phyloP scores from a whole-genome alignment of 2,797 vertebrate genomes.

The Buceros bicornis region DNA sequence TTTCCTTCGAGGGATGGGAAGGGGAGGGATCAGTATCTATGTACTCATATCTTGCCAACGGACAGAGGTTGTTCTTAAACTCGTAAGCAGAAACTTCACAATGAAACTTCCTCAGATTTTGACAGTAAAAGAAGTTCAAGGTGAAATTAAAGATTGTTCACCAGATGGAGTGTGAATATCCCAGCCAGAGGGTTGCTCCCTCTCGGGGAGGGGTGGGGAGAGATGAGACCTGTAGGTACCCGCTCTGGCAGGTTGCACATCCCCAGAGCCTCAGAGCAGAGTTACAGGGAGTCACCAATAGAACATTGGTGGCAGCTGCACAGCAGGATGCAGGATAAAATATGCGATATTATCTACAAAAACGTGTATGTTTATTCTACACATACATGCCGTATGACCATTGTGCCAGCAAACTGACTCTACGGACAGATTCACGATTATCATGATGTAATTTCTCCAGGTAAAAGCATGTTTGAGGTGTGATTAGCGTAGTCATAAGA shows the following conservation, averaged over 20 bases:
- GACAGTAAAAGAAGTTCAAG: neutral
- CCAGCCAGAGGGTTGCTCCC: neutral
- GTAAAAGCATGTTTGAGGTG: neutral
- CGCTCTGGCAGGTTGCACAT: neutral
- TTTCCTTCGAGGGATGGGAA: neutral
- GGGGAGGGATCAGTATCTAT: neutral
- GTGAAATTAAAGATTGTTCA: neutral
- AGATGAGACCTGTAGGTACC: neutral
- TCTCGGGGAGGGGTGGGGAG: no score
- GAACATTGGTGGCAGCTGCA: no score
- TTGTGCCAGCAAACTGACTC: neutral
- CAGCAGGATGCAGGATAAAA: neutral
- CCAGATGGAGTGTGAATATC: accelerated
- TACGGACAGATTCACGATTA: neutral
- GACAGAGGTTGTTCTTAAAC: neutral
- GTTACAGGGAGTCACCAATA: neutral
- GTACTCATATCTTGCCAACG: neutral
- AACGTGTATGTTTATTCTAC: accelerated
- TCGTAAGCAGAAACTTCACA: neutral
- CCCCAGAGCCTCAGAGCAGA: neutral
- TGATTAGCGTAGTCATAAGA: neutral
- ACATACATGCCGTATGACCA: accelerated
- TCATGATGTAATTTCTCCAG: neutral
- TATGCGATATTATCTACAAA: neutral
- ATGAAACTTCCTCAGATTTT: neutral